Conservation (phyloP, 2,113 vertebrate species). For the Paracanthobrama guichenoti region DNA sequence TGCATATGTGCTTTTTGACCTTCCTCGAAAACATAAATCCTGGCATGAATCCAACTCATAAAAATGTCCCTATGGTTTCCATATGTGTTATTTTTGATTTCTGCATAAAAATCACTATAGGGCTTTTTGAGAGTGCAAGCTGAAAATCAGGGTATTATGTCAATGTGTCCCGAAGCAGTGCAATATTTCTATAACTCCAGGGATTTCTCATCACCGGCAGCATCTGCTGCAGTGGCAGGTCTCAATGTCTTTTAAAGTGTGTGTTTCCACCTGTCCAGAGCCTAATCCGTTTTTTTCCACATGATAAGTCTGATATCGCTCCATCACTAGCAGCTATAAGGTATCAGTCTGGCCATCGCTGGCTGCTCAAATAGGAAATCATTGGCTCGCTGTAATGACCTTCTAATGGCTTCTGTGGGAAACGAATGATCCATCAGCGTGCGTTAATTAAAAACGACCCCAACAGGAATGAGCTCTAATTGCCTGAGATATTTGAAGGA, state of each 20-base stretch:
- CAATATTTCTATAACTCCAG: neutral
- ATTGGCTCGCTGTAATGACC: constrained; percentile 49
- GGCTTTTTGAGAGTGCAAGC: neutral
- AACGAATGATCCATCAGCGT: constrained; percentile 54
- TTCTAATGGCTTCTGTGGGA: constrained; percentile 50
- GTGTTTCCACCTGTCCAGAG: constrained; percentile 27
- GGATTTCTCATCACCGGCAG: neutral
- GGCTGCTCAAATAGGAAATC: constrained; percentile 50
- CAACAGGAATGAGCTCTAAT: constrained; percentile 44
- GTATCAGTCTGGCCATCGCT: constrained; percentile 57
- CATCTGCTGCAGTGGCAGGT: constrained; percentile 9
- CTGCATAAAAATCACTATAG: neutral
- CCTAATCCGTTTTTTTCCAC: constrained; percentile 22
- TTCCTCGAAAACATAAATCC: neutral
- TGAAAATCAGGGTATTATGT: neutral
- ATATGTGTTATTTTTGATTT: neutral
- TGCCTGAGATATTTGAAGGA: constrained; percentile 43
- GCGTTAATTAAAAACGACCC: constrained; percentile 55
- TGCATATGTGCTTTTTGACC: neutral
- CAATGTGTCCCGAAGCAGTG: neutral
- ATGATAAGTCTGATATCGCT: constrained; percentile 39
- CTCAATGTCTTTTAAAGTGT: constrained; percentile 23
- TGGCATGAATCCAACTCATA: constrained; percentile 11
- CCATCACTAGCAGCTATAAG: constrained; percentile 48
- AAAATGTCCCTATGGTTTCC: neutral